Evolutionary conservation across 2,113 vertebrate genomes (phyloP), one percentile per base, ranked within the genome.

Genomic region (Poecile atricapillus): DNA sequence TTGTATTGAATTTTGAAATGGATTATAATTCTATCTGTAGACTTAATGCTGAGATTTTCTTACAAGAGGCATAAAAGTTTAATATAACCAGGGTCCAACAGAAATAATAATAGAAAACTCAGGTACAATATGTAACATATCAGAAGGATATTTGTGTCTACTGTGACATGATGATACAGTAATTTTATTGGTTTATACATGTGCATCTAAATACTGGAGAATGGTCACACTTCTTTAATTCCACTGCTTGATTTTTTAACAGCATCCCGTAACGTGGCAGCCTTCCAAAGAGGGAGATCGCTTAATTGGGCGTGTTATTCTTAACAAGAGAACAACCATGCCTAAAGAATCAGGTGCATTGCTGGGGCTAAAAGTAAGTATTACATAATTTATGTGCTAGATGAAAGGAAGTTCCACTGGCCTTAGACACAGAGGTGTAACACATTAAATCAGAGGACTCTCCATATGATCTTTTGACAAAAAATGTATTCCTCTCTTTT

Each of bases 231-330:
- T 75, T 50, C 28, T 92, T 71, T 56, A 50, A 83, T 89, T 83
- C 7, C 18, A 12, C 20, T 65, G 12, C 30, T 53, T 20, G 9
- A 39, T 23, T 52, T 96, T 96, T 78, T 82, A 73, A 93, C 95
- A 99, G 99, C 99, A 99, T 98, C 99, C 99, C 28, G 99, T 99
- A 67, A 99, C 99, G 85, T 99, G 99, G 99, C 99, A 99, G 81
- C 99, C 99, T 62, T 99, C 99, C 95, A 99, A 99, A 98, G 99
- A 99, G 91, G 99, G 99, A 9, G 99, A 99, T 97, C 98, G 99
- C 96, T 97, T 99, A 96, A 99, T 99, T 63, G 99, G 99, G 84
- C 99, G 99, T 94, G 99, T 99, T 97, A 99, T 99, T 92, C 97
- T 99, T 79, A 99, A 99, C 97, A 99, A 99, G 97, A 98, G 98